Evolutionary conservation across 2,888 invertebrate genomes (phyloP).

Genomic region (Folsomia candida): DNA sequence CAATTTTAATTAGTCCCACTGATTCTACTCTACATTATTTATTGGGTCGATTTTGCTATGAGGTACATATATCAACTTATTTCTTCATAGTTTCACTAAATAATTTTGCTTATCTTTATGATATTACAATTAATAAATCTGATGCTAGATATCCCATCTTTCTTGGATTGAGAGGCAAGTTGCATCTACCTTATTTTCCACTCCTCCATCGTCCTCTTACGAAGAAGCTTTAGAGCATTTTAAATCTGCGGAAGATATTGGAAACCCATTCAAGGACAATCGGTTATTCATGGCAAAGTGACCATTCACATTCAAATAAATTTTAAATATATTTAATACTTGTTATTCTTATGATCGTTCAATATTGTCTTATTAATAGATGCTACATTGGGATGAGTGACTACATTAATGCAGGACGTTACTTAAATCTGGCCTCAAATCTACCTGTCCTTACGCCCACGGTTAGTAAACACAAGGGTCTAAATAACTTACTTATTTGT

Average conservation of each 20-base stretch:
- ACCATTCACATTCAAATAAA: too few species aligned
- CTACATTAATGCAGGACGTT: constrained; percentile 56
- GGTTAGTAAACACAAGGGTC: constrained; percentile 46
- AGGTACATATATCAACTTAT: constrained; percentile 55
- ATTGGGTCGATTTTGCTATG: constrained; percentile 67
- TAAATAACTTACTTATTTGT: neutral
- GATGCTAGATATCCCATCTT: constrained; percentile 59
- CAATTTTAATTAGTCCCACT: constrained; percentile 61
- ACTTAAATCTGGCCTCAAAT: constrained; percentile 55
- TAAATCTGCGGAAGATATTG: constrained; percentile 59
- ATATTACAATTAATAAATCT: constrained; percentile 16
- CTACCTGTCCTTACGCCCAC: constrained; percentile 50
- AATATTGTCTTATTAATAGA: too few species aligned
- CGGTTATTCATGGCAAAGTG: constrained; percentile 58
- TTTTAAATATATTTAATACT: too few species aligned
- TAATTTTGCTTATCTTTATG: neutral
- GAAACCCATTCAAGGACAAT: constrained; percentile 62
- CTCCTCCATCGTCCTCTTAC: constrained; percentile 63
- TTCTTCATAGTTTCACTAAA: constrained; percentile 7
- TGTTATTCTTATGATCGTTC: too few species aligned
- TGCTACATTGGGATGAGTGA: constrained; percentile 58
- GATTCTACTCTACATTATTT: constrained; percentile 65
- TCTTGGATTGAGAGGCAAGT: constrained; percentile 67
- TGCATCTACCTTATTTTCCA: constrained; percentile 64
- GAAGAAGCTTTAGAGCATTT: constrained; percentile 64